Conservation (phyloP, 2,113 vertebrate species). For the Dasyurus viverrinus region DNA sequence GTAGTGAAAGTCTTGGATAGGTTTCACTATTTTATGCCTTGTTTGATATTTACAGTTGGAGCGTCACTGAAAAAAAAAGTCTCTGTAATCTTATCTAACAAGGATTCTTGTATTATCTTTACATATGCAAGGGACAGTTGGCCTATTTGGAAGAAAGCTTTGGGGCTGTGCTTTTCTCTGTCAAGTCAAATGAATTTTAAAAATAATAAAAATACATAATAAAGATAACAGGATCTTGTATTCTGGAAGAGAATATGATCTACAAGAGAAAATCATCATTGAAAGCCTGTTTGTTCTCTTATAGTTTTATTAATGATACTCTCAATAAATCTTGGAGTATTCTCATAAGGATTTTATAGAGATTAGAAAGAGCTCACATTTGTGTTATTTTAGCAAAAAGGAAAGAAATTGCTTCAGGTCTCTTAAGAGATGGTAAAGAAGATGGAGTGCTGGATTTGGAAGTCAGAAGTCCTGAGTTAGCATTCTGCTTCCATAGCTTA, state of each 20-base stretch:
- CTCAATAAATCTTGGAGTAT: neutral
- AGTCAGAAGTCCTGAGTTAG: neutral
- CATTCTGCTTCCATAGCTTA: neutral
- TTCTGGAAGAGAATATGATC: neutral
- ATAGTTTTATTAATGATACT: neutral
- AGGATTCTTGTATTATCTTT: neutral
- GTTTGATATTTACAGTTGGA: neutral
- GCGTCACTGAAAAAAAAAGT: neutral
- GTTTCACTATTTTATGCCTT: neutral
- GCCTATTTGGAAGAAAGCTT: neutral
- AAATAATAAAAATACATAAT: neutral
- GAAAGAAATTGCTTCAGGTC: neutral
- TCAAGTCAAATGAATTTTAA: neutral
- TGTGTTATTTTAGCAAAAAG: neutral
- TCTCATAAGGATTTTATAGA: neutral
- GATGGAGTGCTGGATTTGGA: neutral
- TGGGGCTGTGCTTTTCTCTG: neutral
- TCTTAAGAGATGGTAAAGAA: neutral
- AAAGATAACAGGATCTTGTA: neutral
- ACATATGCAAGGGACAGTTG: neutral
- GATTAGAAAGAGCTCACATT: neutral
- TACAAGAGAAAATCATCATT: neutral
- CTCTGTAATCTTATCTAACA: neutral
- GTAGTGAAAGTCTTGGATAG: neutral
- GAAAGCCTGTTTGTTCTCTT: neutral